Base-by-base conservation (phyloP, 2,888 invertebrate genomes). In the Arctia plantaginis region DNA sequence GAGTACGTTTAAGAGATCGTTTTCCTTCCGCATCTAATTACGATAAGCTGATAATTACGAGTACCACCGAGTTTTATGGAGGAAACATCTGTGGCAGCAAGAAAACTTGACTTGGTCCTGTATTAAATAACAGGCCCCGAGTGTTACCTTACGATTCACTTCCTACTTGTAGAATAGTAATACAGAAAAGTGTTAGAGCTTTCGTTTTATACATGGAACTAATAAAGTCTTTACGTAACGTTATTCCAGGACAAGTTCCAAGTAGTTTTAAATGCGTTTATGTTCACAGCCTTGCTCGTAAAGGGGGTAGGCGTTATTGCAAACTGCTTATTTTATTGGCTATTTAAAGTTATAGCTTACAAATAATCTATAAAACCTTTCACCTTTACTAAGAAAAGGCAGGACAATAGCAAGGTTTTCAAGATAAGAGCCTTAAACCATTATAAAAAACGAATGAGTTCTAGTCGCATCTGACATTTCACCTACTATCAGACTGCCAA, bases 61-160 rank as follows among this genome's bases (percentile, higher is more conserved):
- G 77, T 78, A 77, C 71, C 73, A 65, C 20, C 35, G 69, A 73
- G 18, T 27, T 3, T 39, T 18, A 76, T 72, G 74, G 72, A 76
- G 72, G 66, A 76, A 77, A 83, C 75, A 67, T 82, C 75, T 79
- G 78, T 77, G 65, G 71, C 76, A 69, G 69, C 74, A 77, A 77
- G 77, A 79, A 81, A 83, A 73, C 67, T 77, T 39, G 51, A 73
- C 3, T 33, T 66, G 65, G 69, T 62, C 73, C 47, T 79, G 39
- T 65, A 51, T 73, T 79, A 75, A 35, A 77, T 81, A 83, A 77
- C 66, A 51, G 7, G 2, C 20, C 13, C 20, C 0, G 33, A 44
- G 73, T 33, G 62, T 33, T 64, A 44, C 51, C 51, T n/a, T 47
- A 30, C 41, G 67, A 74, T 47, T 62, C 27, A 44, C 27, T 74